Evolutionary conservation across 2,888 invertebrate species (phyloP).

Genomic region (Agrochola macilenta): DNA sequence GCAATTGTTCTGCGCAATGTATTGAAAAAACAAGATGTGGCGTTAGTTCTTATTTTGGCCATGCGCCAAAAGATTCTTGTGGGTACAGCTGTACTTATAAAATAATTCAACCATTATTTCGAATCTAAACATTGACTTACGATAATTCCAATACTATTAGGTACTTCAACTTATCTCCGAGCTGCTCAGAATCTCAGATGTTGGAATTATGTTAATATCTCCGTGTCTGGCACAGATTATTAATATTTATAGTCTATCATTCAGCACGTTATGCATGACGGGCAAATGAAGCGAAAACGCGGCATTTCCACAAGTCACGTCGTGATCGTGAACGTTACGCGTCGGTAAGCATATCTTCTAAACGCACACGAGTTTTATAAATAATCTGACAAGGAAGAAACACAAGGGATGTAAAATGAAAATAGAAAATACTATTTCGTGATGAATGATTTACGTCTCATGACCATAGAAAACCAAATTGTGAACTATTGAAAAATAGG

Average conservation of each 20-base stretch:
- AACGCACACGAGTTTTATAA: conserved; percentile 22
- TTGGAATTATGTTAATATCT: conserved; percentile 37
- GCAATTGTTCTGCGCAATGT: no score
- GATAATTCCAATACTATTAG: conserved; percentile 9
- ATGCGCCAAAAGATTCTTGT: neutral
- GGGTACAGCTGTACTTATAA: neutral
- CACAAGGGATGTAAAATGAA: neutral
- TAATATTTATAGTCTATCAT: conserved; percentile 55
- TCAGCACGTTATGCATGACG: conserved; percentile 27
- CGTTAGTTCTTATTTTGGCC: no score
- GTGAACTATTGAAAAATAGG: no score
- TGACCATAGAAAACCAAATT: neutral
- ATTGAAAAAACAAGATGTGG: no score
- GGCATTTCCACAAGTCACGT: conserved; percentile 41
- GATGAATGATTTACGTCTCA: neutral
- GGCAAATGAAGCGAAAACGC: conserved; percentile 46
- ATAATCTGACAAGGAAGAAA: neutral
- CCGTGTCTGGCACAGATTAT: conserved; percentile 44
- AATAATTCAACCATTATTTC: neutral
- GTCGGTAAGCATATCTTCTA: conserved; percentile 39
- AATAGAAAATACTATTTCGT: neutral
- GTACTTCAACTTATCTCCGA: conserved; percentile 6
- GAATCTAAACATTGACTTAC: neutral
- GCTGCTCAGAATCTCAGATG: conserved; percentile 26
- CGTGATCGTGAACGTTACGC: conserved; percentile 34